Percentiles rank a stretch among this genome's conserved stretches.
Evolutionary conservation across 1,140 invertebrate species (phyloP).

Genomic region (Heliconius nattereri): DNA sequence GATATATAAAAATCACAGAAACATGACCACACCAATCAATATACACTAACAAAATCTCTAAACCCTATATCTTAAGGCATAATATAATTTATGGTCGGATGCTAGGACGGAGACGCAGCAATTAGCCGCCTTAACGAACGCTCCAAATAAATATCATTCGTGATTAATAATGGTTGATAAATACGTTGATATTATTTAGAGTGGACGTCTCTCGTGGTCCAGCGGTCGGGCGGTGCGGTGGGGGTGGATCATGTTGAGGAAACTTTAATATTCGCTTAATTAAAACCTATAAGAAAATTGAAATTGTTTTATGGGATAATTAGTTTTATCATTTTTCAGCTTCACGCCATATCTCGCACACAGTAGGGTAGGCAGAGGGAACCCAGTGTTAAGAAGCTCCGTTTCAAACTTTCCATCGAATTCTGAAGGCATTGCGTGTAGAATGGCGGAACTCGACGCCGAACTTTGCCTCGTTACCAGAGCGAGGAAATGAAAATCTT

Average conservation of each 20-base stretch:
- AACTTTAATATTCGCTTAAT: neutral
- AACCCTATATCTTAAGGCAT: conserved; percentile 40
- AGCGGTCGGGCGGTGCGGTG: neutral
- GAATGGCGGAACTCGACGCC: no score
- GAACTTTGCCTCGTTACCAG: no score
- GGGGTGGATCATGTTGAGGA: neutral
- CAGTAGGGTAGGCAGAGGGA: no score
- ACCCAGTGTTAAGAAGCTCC: no score
- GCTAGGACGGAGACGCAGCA: conserved; percentile 67
- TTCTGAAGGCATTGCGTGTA: no score
- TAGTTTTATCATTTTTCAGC: no score
- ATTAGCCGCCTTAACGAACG: conserved; percentile 77
- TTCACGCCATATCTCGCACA: no score
- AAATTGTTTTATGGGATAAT: no score
- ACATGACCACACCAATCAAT: neutral
- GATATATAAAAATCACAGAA: no score
- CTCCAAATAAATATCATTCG: conserved; percentile 76
- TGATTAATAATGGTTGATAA: conserved; percentile 72
- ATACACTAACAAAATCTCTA: neutral
- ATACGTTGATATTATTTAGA: conserved; percentile 68
- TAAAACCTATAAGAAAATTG: neutral
- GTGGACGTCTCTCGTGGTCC: conserved; percentile 42
- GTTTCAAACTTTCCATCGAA: no score
- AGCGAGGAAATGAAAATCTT: no score
- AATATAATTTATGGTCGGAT: conserved; percentile 71